Conservation (phyloP, 2,888 invertebrate species). For the Stenodema calcarata region DNA sequence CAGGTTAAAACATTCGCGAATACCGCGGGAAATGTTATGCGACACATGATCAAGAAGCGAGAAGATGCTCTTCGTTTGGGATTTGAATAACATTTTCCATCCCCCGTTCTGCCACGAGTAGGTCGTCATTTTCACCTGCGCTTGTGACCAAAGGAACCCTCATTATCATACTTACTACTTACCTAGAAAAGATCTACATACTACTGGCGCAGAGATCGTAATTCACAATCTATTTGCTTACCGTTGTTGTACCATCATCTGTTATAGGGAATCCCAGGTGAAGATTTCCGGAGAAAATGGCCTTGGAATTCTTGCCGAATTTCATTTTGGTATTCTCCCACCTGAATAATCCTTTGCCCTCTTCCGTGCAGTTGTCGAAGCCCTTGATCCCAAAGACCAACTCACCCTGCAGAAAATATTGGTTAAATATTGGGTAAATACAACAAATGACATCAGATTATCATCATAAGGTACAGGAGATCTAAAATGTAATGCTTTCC, state of each 20-base stretch:
- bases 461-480: not conserved
- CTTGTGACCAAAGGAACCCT: not conserved
- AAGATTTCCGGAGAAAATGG: not conserved
- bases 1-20: not conserved
- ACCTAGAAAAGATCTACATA: too few species aligned
- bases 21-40: not conserved
- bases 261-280: not conserved
- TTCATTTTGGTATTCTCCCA: constrained; percentile 1
- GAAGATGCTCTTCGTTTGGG: not conserved
- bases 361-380: constrained; percentile 10
- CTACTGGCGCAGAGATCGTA: too few species aligned
- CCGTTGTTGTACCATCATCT: not conserved
- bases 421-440: too few species aligned
- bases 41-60: not conserved
- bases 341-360: not conserved
- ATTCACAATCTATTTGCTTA: not conserved
- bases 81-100: constrained; percentile 9
- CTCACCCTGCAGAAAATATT: not conserved
- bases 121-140: constrained; percentile 19
- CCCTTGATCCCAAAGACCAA: not conserved
- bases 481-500: too few species aligned
- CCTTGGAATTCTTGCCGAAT: not conserved
- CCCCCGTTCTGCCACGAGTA: not conserved
- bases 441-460: too few species aligned
- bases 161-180: too few species aligned